These are phyloP conservation scores for Drosophila sturtevanti DNA, from an alignment of 1,140 invertebrate genomes.

Conservation along the genomic window DNA sequence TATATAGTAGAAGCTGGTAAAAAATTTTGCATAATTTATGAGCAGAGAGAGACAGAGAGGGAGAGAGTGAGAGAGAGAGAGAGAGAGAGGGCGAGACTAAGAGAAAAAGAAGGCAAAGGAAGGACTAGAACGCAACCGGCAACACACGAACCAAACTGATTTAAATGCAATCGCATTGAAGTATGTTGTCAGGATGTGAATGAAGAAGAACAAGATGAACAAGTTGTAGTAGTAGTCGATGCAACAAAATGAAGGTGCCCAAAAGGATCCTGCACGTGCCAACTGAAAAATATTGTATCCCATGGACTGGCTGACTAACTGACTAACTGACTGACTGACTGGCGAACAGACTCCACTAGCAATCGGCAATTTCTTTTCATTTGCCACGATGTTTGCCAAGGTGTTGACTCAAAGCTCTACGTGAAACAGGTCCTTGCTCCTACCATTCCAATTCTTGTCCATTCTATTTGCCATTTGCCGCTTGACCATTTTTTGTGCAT, in stretches of 20 bases:
- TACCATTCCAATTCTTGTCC: conserved; percentile 41
- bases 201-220: not conserved
- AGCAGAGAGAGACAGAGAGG: conserved; percentile 24
- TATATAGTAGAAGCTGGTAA: conserved; percentile 42
- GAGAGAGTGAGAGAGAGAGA: not conserved
- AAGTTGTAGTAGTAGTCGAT: not conserved
- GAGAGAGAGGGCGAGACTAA: not conserved
- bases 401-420: conserved; percentile 46
- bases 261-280: conserved; percentile 47
- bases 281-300: conserved; percentile 23
- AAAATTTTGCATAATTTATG: conserved; percentile 82
- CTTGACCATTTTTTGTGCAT: conserved; percentile 58
- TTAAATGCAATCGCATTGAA: conserved; percentile 76
- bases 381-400: conserved; percentile 69
- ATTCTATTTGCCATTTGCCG: conserved; percentile 39
- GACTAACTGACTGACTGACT: too few relatives aligned
- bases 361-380: conserved; percentile 74
- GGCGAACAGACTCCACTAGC: not conserved
- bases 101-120: conserved; percentile 44
- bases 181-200: conserved; percentile 50
- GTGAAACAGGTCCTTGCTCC: conserved; percentile 40
- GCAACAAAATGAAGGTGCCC: not conserved
- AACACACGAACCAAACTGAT: conserved; percentile 64
- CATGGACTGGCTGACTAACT: conserved; percentile 7
- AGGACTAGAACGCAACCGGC: conserved; percentile 39